Base-by-base conservation (phyloP, 2,888 invertebrate genomes). In the Athalia rosae region DNA sequence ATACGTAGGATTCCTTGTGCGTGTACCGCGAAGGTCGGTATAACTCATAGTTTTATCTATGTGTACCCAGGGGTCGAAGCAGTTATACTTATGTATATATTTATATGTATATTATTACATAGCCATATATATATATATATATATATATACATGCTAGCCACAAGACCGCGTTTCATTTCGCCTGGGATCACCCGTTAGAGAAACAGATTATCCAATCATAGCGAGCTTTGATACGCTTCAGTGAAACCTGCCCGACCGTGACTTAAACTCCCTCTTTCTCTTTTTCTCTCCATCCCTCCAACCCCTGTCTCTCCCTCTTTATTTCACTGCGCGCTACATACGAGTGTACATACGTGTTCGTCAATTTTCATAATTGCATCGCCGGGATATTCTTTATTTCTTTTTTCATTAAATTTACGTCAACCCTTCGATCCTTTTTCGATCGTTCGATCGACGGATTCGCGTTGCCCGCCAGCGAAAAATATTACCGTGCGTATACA, bases 171-270 rank as follows among this genome's bases (percentile, higher is more conserved):
- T 59, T 62, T 62, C 74, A 74, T 74, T 74, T 74, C 74, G 59
- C 61, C 47, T 73, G 53, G 77, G 61, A 71, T 62, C 78, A 79
- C 76, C 74, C 66, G 64, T 78, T 77, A 79, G 79, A 80, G 80
- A 82, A 81, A 82, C 79, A 81, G 84, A 83, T 83, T 83, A 83
- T 81, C 82, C 80, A 58, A 78, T 74, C 74, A 74, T 74, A 74
- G 61, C 74, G 74, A 74, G 74, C 74, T 74, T 74, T 74, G 74
- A 74, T 74, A 74, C 74, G 61, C 74, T 74, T 62, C 61, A 74
- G 74, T 74, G 59, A 62, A 74, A 74, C 74, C 74, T 48, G 74
- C 61, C 48, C 74, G 74, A 74, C 61, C 74, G 74, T 74, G 61
- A 71, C 71, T 71, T 58, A 58, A 43, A 58, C 71, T 58, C 69